Evolutionary conservation across 2,113 vertebrate species (phyloP).

Genomic region (Gopherus evgoodei): DNA sequence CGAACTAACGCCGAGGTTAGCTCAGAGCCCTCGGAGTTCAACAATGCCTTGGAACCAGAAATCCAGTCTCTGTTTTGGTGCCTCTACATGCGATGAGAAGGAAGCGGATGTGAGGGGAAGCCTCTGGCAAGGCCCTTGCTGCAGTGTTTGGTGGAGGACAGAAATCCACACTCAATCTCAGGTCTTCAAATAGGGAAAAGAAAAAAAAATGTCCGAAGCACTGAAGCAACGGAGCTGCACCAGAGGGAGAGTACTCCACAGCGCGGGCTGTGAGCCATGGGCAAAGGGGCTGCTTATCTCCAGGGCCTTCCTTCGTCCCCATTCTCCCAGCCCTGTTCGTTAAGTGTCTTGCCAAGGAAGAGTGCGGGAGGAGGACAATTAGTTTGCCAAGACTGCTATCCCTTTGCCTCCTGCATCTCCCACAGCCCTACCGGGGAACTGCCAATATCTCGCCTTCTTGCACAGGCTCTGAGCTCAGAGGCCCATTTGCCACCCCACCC

Average conservation of each 20-base stretch:
- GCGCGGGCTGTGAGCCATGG: not conserved
- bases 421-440: not conserved
- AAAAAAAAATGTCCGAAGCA: slow-evolving; percentile 35
- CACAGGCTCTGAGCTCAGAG: not conserved
- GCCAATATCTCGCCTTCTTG: not conserved
- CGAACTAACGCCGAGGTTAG: slow-evolving; percentile 27
- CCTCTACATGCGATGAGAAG: slow-evolving; percentile 71
- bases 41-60: slow-evolving; percentile 73
- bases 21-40: slow-evolving; percentile 34
- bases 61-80: slow-evolving; percentile 75
- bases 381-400: not conserved
- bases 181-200: slow-evolving; percentile 77
- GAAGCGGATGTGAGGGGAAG: slow-evolving; percentile 59
- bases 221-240: slow-evolving; percentile 40
- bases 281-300: not conserved
- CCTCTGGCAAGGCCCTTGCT: slow-evolving; percentile 61
- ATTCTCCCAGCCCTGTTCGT: not conserved
- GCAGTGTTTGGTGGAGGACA: slow-evolving; percentile 34
- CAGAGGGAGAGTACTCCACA: not conserved
- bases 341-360: not conserved
- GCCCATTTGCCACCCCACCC: not conserved
- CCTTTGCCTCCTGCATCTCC: not conserved
- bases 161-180: slow-evolving; percentile 82
- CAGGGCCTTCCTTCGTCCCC: not conserved
- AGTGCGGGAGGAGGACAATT: not conserved